These are phyloP conservation scores for Scytalopus superciliaris DNA, from an alignment of 2,113 vertebrate genomes.

Conservation along the genomic window DNA sequence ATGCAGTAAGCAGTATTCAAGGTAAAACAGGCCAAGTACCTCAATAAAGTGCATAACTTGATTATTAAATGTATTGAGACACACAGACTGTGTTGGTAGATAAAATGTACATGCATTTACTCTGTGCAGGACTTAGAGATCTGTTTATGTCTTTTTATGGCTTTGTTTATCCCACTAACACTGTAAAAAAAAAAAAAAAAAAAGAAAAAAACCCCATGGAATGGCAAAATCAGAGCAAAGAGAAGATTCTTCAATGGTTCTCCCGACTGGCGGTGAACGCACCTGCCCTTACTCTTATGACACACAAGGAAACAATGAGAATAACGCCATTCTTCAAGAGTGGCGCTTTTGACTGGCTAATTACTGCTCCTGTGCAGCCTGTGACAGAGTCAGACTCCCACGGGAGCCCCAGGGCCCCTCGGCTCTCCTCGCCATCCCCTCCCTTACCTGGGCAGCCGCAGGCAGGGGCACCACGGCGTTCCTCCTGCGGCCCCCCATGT, in stretches of 20 bases:
- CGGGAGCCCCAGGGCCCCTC: rapidly evolving
- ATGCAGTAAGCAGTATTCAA: background rate
- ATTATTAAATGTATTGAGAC: background rate
- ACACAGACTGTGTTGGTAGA: background rate
- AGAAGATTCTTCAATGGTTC: background rate
- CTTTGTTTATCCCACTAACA: background rate
- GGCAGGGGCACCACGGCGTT: constrained; percentile 76
- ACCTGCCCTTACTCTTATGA: background rate
- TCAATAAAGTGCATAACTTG: background rate
- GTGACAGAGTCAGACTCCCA: background rate
- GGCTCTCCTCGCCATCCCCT: background rate
- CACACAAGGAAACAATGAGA: background rate
- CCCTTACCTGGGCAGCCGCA: background rate
- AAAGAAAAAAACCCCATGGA: rapidly evolving
- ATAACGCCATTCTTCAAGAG: background rate
- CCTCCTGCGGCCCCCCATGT: constrained; percentile 79
- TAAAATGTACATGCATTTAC: background rate
- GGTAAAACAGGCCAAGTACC: background rate
- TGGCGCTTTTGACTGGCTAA: background rate
- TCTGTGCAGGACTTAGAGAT: background rate
- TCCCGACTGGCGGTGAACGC: background rate
- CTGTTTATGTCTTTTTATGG: background rate
- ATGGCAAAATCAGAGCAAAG: background rate
- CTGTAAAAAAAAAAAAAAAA: background rate
- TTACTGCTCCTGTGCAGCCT: rapidly evolving